These are phyloP conservation scores for Trinorchestia longiramus DNA, from an alignment of 1,140 invertebrate genomes.

Conservation along the genomic window DNA sequence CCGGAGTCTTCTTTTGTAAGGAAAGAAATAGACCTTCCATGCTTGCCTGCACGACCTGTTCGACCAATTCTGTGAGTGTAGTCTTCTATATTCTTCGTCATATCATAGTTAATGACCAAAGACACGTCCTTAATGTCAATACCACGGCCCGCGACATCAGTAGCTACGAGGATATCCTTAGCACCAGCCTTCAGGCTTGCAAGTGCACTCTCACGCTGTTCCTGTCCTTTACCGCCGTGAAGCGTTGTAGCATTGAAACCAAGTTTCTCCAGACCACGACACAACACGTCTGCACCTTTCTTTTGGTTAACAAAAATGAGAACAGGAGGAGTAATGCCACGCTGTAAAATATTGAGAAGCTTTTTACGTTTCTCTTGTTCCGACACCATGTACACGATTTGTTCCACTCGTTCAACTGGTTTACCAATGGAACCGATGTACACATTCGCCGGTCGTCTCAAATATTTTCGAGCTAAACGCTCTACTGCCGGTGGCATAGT, in stretches of 20 bases:
- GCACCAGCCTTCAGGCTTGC: slow-evolving; percentile 87
- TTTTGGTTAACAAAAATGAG: slow-evolving; percentile 99
- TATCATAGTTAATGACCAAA: slow-evolving; percentile 99
- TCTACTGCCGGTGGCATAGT: slow-evolving; percentile 99
- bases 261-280: slow-evolving; percentile 96
- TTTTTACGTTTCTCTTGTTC: slow-evolving; percentile 95
- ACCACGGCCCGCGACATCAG: slow-evolving; percentile 99
- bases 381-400: slow-evolving; percentile 95
- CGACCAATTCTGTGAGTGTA: slow-evolving; percentile 74
- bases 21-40: slow-evolving; percentile 95
- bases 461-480: slow-evolving; percentile 92
- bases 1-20: slow-evolving; percentile 96
- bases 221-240: slow-evolving; percentile 99
- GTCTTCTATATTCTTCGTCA: slow-evolving; percentile 98
- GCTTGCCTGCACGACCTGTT: slow-evolving; percentile 91
- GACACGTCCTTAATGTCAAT: slow-evolving; percentile 99
- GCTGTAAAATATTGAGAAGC: slow-evolving; percentile 86
- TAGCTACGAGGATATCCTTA: slow-evolving; percentile 99
- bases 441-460: slow-evolving; percentile 95
- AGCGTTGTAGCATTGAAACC: slow-evolving; percentile 96
- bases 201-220: slow-evolving; percentile 98
- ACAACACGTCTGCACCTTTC: slow-evolving; percentile 98
- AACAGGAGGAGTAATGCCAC: slow-evolving; percentile 93
- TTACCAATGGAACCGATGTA: slow-evolving; percentile 99
- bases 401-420: slow-evolving; percentile 97